Percentiles rank a stretch among this genome's conserved stretches.
These are phyloP conservation scores for Apis dorsata DNA, from an alignment of 1,140 invertebrate genomes.

Conservation along the genomic window DNA sequence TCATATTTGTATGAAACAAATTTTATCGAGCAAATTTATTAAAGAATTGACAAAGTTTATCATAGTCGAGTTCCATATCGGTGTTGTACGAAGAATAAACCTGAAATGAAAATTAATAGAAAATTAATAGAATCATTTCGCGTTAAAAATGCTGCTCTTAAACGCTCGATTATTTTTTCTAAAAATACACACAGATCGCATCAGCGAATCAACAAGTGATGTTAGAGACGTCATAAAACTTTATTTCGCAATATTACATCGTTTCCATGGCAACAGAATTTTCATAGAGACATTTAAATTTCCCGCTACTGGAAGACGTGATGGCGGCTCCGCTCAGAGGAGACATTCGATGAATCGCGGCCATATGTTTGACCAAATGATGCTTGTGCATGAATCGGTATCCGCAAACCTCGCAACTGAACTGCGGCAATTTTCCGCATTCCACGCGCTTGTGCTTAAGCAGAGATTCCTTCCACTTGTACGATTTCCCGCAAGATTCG, in stretches of 20 bases:
- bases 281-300: too few species aligned
- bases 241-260: constrained; percentile 16
- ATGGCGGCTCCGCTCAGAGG: not conserved
- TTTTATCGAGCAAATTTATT: not conserved
- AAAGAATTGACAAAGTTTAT: not conserved
- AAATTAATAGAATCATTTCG: not conserved
- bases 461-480: constrained; percentile 82
- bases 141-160: not conserved
- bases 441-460: constrained; percentile 77
- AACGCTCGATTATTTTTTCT: too few species aligned
- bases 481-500: constrained; percentile 82
- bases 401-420: constrained; percentile 76
- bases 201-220: not conserved
- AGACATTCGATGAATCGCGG: constrained; percentile 56
- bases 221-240: not conserved
- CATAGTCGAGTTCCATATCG: not conserved
- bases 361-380: constrained; percentile 72
- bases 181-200: not conserved
- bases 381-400: constrained; percentile 77
- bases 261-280: not conserved
- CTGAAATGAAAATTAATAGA: not conserved
- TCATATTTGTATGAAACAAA: too few species aligned
- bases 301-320: constrained; percentile 19
- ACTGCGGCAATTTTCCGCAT: constrained; percentile 76
- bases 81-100: too few species aligned